Evolutionary conservation across 2,888 invertebrate genomes (phyloP).

Genomic region (Cerceris ruficornis): DNA sequence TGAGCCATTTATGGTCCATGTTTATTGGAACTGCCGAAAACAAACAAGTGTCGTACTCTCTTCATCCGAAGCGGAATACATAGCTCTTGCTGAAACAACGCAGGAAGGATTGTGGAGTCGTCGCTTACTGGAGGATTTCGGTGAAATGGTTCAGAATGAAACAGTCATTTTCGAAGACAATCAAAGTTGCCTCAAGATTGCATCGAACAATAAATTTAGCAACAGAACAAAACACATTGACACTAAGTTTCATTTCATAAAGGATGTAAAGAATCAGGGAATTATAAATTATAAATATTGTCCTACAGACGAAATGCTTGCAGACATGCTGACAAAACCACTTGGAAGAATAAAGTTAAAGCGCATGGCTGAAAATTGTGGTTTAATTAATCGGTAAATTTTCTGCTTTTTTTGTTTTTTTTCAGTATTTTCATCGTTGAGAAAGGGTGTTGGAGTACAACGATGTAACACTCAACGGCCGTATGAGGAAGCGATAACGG

Average conservation of each 20-base stretch:
- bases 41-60: slow-evolving; percentile 63
- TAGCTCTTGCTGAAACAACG: slow-evolving; percentile 17
- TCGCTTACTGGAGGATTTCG: too few species aligned
- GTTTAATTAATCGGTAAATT: not conserved
- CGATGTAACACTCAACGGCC: too few species aligned
- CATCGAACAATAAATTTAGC: too few species aligned
- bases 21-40: slow-evolving; percentile 69
- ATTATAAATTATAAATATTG: slow-evolving; percentile 9
- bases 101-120: too few species aligned
- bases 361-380: not conserved
- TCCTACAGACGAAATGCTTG: slow-evolving; percentile 17
- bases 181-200: too few species aligned
- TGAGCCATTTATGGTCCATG: too few species aligned
- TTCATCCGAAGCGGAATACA: slow-evolving; percentile 62
- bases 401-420: too few species aligned
- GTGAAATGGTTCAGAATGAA: too few species aligned
- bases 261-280: not conserved
- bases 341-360: slow-evolving; percentile 11
- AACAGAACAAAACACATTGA: slow-evolving; percentile 23
- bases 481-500: too few species aligned
- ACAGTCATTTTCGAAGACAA: too few species aligned
- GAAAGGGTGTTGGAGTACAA: slow-evolving; percentile 20
- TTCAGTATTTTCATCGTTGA: slow-evolving; percentile 8
- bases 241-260: slow-evolving; percentile 7
- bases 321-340: slow-evolving; percentile 19